Percentiles rank a stretch among this genome's conserved stretches.
Evolutionary conservation across 2,888 invertebrate genomes (phyloP).

Genomic region (Cephonodes hylas): DNA sequence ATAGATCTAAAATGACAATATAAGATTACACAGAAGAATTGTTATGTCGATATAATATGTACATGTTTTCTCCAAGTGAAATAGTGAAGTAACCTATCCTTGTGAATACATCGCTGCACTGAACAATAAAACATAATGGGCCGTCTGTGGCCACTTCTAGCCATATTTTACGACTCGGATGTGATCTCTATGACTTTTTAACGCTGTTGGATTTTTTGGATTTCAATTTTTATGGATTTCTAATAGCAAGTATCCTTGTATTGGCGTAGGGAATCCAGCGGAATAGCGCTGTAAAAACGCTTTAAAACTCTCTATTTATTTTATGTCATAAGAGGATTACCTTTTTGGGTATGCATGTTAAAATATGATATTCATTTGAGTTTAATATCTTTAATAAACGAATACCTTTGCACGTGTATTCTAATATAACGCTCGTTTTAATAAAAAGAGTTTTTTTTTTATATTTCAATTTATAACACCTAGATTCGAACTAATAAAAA

Average conservation of each 20-base stretch:
- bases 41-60: too few relatives aligned
- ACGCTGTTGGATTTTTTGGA: constrained; percentile 34
- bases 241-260: constrained; percentile 45
- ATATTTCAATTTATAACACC: too few relatives aligned
- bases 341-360: background rate
- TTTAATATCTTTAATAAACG: too few relatives aligned
- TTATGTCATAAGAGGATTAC: background rate
- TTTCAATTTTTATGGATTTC: constrained; percentile 58
- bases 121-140: constrained; percentile 14
- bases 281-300: background rate
- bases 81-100: background rate
- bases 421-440: too few relatives aligned
- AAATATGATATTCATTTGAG: too few relatives aligned
- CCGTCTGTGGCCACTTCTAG: constrained; percentile 20
- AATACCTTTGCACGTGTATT: too few relatives aligned
- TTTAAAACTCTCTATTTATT: constrained; percentile 22
- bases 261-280: constrained; percentile 9
- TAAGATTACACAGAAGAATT: too few relatives aligned
- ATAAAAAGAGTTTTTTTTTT: too few relatives aligned
- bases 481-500: too few relatives aligned
- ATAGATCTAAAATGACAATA: too few relatives aligned
- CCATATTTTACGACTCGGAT: constrained; percentile 25
- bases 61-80: background rate
- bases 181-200: constrained; percentile 32
- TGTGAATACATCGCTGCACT: background rate